Evolutionary conservation across 2,113 vertebrate genomes (phyloP).

Genomic region (Sinocyclocheilus maitianheensis): DNA sequence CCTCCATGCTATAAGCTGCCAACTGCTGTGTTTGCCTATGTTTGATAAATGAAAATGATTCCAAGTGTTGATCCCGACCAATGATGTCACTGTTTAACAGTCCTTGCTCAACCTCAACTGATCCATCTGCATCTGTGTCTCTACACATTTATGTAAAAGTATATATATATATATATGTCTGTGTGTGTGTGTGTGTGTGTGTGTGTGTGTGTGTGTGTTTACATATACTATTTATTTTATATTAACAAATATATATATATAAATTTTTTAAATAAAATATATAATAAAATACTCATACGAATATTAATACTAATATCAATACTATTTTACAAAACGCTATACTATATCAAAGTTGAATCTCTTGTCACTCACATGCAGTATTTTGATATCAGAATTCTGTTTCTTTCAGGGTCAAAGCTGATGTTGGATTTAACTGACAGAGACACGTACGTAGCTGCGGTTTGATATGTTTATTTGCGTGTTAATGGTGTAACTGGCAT

Average conservation of each 20-base stretch:
- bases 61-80: conserved; percentile 51
- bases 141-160: not conserved
- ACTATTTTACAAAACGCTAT: no score
- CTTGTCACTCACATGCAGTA: not conserved
- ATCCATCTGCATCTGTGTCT: conserved; percentile 6
- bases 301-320: no score
- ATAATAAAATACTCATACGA: no score
- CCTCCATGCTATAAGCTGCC: conserved; percentile 49
- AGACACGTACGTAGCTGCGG: conserved; percentile 79
- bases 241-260: no score
- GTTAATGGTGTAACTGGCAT: not conserved
- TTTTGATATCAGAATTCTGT: not conserved
- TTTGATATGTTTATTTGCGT: not conserved
- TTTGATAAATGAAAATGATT: conserved; percentile 57
- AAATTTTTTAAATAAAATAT: no score
- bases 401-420: conserved; percentile 82
- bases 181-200: no score
- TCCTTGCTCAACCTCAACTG: conserved; percentile 6
- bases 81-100: conserved; percentile 24
- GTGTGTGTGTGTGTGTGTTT: no score
- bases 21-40: conserved; percentile 58
- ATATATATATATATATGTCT: no score
- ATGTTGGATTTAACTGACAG: conserved; percentile 90
- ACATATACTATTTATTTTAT: no score
- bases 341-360: not conserved